These are phyloP conservation scores for Meteorus sp. DNA, from an alignment of 1,140 invertebrate genomes.

Conservation along the genomic window DNA sequence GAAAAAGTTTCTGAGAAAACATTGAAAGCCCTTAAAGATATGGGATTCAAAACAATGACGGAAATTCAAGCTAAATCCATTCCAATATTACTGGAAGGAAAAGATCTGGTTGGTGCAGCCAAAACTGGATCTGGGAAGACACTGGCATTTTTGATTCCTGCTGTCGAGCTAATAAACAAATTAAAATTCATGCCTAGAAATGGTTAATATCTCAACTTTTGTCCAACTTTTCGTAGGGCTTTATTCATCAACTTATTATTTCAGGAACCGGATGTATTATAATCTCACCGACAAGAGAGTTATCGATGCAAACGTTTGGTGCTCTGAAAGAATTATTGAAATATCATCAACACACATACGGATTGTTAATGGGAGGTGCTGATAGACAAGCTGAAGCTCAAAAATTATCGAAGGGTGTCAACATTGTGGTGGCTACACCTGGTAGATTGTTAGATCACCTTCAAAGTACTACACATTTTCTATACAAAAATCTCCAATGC, in stretches of 20 bases:
- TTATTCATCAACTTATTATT: slow-evolving; percentile 10
- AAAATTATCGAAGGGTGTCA: slow-evolving; percentile 92
- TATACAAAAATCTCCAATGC: slow-evolving; percentile 96
- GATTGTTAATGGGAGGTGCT: slow-evolving; percentile 93
- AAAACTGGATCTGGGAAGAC: slow-evolving; percentile 99
- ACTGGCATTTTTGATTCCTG: slow-evolving; percentile 94
- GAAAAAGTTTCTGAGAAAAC: slow-evolving; percentile 79
- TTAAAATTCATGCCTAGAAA: slow-evolving; percentile 93
- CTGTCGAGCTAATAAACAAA: slow-evolving; percentile 92
- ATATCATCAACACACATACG: slow-evolving; percentile 82
- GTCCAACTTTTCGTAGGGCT: too few species aligned
- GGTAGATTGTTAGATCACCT: slow-evolving; percentile 96
- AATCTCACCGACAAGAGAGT: slow-evolving; percentile 94
- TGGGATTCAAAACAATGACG: slow-evolving; percentile 97
- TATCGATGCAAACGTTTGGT: slow-evolving; percentile 98
- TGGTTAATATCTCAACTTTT: slow-evolving; percentile 74
- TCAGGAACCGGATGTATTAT: slow-evolving; percentile 92
- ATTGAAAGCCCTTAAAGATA: slow-evolving; percentile 84
- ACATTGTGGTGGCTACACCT: slow-evolving; percentile 98
- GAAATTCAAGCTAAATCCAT: slow-evolving; percentile 95
- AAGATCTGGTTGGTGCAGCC: slow-evolving; percentile 93
- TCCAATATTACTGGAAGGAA: slow-evolving; percentile 88
- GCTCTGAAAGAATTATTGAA: slow-evolving; percentile 94
- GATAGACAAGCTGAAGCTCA: slow-evolving; percentile 91
- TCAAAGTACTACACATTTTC: slow-evolving; percentile 93